These are phyloP conservation scores for Tholera decimalis DNA, from an alignment of 2,888 invertebrate species.

Conservation along the genomic window DNA sequence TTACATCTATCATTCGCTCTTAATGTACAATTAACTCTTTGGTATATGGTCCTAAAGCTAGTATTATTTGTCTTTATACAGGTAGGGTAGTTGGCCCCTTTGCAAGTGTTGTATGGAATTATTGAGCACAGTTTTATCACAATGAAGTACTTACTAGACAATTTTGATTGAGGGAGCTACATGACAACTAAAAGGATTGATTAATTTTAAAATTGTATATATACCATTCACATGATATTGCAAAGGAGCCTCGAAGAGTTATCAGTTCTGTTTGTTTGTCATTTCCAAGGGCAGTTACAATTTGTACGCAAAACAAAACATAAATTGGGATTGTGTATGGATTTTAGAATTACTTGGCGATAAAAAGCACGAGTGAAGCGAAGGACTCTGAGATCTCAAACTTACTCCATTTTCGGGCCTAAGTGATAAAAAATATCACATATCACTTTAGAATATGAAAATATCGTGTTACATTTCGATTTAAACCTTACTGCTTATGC, in stretches of 20 bases:
- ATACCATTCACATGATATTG: slow-evolving; percentile 51
- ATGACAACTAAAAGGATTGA: slow-evolving; percentile 35
- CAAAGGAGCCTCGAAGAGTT: slow-evolving; percentile 71
- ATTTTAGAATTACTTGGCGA: slow-evolving; percentile 37
- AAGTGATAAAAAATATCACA: slow-evolving; percentile 88
- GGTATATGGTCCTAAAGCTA: slow-evolving; percentile 90
- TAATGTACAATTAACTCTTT: slow-evolving; percentile 90
- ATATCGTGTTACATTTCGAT: slow-evolving; percentile 78
- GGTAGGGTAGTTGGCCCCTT: slow-evolving; percentile 79
- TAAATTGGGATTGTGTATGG: slow-evolving; percentile 45
- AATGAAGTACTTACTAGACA: slow-evolving; percentile 60
- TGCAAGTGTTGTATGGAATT: slow-evolving; percentile 68
- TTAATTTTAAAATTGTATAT: slow-evolving; percentile 6
- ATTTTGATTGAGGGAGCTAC: slow-evolving; percentile 53
- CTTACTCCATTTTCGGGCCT: slow-evolving; percentile 67
- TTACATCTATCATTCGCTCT: slow-evolving; percentile 82
- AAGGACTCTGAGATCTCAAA: slow-evolving; percentile 67
- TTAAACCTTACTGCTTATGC: slow-evolving; percentile 81
- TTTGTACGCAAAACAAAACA: slow-evolving; percentile 64
- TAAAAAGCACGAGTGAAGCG: slow-evolving; percentile 50
- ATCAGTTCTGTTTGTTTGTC: slow-evolving; percentile 58
- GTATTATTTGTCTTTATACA: slow-evolving; percentile 85
- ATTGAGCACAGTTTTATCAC: slow-evolving; percentile 66
- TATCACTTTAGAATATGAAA: slow-evolving; percentile 87
- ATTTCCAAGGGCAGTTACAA: slow-evolving; percentile 38